Conservation (phyloP, 2,113 vertebrate species). For the Actenoides hombroni region DNA sequence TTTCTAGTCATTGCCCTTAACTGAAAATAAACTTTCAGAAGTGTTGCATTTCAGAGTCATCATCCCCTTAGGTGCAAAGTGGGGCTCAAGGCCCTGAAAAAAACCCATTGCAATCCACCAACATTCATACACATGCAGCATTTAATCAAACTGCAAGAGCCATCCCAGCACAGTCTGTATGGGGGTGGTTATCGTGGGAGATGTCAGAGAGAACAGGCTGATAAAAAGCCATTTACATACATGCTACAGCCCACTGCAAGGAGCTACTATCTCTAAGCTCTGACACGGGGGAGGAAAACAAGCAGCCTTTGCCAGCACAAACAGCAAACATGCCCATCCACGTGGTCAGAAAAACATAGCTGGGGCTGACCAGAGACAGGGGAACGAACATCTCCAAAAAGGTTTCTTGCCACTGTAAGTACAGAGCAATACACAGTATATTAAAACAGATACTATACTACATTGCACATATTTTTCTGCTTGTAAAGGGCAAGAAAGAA, state of each 20-base stretch:
- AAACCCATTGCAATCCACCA: neutral
- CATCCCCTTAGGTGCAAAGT: neutral
- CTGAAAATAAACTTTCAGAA: neutral
- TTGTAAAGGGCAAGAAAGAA: neutral
- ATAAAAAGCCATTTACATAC: conserved; percentile 24
- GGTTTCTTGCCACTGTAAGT: neutral
- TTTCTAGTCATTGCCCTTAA: neutral
- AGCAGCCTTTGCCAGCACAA: neutral
- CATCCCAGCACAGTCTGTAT: neutral
- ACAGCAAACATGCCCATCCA: neutral
- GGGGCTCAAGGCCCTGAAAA: neutral
- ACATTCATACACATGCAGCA: neutral
- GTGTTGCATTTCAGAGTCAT: neutral
- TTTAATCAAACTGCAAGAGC: neutral
- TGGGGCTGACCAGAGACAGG: neutral
- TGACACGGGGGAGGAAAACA: neutral
- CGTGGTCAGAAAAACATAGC: neutral
- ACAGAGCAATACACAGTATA: neutral
- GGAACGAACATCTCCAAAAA: neutral
- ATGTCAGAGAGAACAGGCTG: neutral
- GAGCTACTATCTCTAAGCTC: neutral
- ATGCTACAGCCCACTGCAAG: neutral
- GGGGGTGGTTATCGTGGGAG: neutral
- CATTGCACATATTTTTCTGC: neutral
- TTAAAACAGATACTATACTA: neutral